Percentiles rank a stretch among this genome's conserved stretches.
Conservation (phyloP, 2,113 vertebrate species). For the Eubucco bourcierii region DNA sequence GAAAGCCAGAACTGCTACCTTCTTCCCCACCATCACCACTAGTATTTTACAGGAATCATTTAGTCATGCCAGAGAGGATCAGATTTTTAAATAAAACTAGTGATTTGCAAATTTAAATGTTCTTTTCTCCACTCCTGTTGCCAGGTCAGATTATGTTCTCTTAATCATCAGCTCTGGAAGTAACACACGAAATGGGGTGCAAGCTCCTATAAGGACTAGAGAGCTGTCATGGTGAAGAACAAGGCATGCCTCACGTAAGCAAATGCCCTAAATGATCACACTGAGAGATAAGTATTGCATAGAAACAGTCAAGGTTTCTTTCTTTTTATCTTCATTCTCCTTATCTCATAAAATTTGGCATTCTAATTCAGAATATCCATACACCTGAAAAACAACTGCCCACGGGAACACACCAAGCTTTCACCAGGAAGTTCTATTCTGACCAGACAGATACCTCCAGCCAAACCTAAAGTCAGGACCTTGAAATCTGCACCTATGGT, state of each 20-base stretch:
- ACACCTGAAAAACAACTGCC: neutral
- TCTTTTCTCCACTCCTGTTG: neutral
- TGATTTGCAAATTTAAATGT: neutral
- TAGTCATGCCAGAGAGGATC: neutral
- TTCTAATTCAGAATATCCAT: neutral
- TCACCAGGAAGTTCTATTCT: neutral
- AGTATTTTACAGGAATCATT: constrained; percentile 18
- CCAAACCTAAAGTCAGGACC: neutral
- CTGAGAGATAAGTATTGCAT: neutral
- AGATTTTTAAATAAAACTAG: constrained; percentile 50
- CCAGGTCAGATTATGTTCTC: neutral
- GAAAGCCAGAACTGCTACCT: constrained; percentile 54
- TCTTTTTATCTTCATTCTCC: neutral
- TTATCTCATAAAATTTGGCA: neutral
- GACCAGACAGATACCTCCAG: neutral
- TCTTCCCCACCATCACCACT: neutral
- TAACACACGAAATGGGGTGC: neutral
- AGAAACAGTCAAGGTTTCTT: neutral
- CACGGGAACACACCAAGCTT: neutral
- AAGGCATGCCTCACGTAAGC: neutral
- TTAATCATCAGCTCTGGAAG: neutral
- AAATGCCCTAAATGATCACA: neutral
- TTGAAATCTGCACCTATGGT: neutral
- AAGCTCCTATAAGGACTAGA: neutral
- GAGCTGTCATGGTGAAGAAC: neutral